Evolutionary conservation across 2,888 invertebrate genomes (phyloP), one percentile per base, ranked within the genome.

Genomic region (Volucella zonaria): DNA sequence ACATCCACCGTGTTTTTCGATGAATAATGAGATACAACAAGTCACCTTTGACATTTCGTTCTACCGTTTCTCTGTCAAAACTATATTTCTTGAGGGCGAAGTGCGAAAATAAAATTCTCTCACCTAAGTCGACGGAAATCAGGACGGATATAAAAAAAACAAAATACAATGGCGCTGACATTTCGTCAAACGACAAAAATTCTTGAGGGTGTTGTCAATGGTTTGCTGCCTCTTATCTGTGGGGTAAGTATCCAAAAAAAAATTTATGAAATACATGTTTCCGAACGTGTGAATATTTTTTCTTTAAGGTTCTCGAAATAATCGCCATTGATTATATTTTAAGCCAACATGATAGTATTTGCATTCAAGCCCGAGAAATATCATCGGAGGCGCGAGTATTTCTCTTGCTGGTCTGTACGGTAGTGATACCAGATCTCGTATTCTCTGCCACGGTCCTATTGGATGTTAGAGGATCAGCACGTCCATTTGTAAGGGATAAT

Each of bases 301-400:
- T 64, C 51, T 43, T 31, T 31, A 31, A 86, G 78, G 54, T 75
- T n/a, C 38, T 74, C 0, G 82, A 86, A 66, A 14, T 23, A 15
- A 3, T 68, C 8, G 62, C 70, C 1, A 64, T 75, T 0, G 23
- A 10, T 2, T 1, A 42, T 14, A 31, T 78, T 3, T 3, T 2
- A 3, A 43, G 23, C 1, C 54, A 71, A 42, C 45, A 80, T 11
- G 52, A 78, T 3, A 83, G 80, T 10, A 67, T 83, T 14, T 86
- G 83, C 9, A 76, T 77, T n/a, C 77, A 76, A 40, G 80, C 83
- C 8, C 52, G 47, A 1, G 83, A 86, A 47, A 74, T 83, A 2
- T 61, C 74, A 1, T 1, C 15, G 2, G n/a, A 70, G 1, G 18
- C 66, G 0, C 15, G 62, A 1, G 12, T 49, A 1, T 80, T 83